These are phyloP conservation scores for Perizoma flavofasciatum DNA, from an alignment of 2,888 invertebrate genomes.

Conservation along the genomic window DNA sequence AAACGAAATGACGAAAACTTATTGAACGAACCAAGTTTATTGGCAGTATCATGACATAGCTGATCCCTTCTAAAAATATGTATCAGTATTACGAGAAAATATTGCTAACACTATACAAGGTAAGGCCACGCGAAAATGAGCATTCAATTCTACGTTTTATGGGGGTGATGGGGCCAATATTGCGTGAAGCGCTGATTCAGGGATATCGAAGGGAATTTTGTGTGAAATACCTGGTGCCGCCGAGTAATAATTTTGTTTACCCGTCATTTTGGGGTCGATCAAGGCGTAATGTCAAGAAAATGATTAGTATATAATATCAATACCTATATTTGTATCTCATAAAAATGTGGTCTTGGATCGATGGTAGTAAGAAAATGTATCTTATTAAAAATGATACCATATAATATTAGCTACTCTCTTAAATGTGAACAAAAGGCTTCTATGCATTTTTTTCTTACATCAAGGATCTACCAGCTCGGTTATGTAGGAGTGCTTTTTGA, in stretches of 20 bases:
- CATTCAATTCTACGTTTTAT: conserved; percentile 59
- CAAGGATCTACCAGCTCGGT: too few species aligned
- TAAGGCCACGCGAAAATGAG: conserved; percentile 56
- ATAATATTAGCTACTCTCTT: too few species aligned
- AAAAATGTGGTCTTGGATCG: too few species aligned
- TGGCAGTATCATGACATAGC: conserved; percentile 73
- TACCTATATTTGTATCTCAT: too few species aligned
- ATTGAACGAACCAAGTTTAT: conserved; percentile 74
- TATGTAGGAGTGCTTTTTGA: too few species aligned
- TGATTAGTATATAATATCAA: neutral
- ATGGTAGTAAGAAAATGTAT: too few species aligned
- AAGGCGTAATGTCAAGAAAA: conserved; percentile 28
- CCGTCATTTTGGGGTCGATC: conserved; percentile 45
- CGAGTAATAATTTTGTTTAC: conserved; percentile 54
- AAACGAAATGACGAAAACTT: conserved; percentile 72
- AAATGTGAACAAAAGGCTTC: too few species aligned
- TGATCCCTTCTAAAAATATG: conserved; percentile 80
- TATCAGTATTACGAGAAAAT: conserved; percentile 72
- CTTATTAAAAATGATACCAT: too few species aligned
- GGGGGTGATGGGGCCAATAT: conserved; percentile 51
- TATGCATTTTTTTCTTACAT: too few species aligned
- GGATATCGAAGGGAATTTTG: conserved; percentile 56
- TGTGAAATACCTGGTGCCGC: conserved; percentile 62
- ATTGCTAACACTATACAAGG: conserved; percentile 48
- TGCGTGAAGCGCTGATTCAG: conserved; percentile 57